phyloP scores from a whole-genome alignment of 64 coral and sea anemone species.

The Porites australiensis region DNA sequence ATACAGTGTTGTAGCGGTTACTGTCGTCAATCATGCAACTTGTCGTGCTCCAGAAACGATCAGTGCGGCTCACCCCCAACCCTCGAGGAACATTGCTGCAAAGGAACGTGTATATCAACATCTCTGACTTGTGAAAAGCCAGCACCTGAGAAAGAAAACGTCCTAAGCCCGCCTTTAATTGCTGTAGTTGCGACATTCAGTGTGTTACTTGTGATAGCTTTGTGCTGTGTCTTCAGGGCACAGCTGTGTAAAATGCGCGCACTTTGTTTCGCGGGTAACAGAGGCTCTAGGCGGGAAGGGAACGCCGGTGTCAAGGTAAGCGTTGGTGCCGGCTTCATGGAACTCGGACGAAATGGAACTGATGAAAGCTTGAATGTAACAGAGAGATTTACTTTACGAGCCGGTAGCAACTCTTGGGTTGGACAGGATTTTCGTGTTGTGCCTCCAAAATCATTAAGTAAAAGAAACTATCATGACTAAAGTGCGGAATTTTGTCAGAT shows the following conservation, averaged over 20 bases:
- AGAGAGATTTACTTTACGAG: background rate
- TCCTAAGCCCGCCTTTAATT: conserved; percentile 34
- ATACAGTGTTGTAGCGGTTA: conserved; percentile 41
- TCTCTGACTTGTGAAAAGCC: conserved; percentile 22
- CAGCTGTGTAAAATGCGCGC: conserved; percentile 30
- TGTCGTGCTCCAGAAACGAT: conserved; percentile 24
- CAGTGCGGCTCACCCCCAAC: conserved; percentile 51
- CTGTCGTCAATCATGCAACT: conserved; percentile 51
- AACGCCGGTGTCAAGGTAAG: background rate
- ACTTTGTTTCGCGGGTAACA: background rate
- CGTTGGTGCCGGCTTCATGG: background rate
- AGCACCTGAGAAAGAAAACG: background rate
- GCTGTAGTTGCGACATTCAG: conserved; percentile 57
- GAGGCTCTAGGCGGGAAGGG: background rate
- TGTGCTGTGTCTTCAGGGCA: conserved; percentile 12
- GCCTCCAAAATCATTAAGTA: background rate
- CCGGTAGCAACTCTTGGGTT: background rate
- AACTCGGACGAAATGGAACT: background rate
- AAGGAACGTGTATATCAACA: conserved; percentile 24
- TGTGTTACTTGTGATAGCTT: conserved; percentile 27
- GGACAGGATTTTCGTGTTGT: conserved; percentile 20
- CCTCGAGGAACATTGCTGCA: conserved; percentile 67
- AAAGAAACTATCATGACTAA: background rate
- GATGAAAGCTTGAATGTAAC: background rate
- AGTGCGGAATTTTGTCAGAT: too few relatives aligned